Evolutionary conservation across 2,888 invertebrate genomes (phyloP), one percentile per base, ranked within the genome.

Genomic region (Choreutis nemorana): DNA sequence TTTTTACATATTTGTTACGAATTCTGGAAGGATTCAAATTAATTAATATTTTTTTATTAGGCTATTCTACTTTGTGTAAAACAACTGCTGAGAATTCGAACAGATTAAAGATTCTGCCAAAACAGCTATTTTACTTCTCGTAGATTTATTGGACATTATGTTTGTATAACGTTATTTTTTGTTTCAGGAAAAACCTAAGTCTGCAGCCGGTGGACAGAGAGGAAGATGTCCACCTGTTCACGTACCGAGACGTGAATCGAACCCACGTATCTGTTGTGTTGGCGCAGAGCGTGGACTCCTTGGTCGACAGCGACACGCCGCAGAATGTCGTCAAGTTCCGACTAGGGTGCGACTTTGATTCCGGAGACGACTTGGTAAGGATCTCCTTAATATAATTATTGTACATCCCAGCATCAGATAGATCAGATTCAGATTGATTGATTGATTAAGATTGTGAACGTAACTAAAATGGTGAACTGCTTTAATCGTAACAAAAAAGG

Each of bases 241-340:
- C 85, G 3, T 85, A 87, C 59, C 81, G 84, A 22, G 90, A 91
- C 49, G 61, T 90, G 29, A 92, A 93, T 68, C 70, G 83, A 11
- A 90, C 91, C 0, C 87, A 87, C 39, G 86, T 94, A 37, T 85
- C 91, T 3, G 82, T 94, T 28, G 79, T 87, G 31, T 66, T 94
- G 36, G 87, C 89, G 0, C 86, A 87, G 61, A 87, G 89, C 2
- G 70, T 94, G 39, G 92, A 93, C 49, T 82, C 87, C 29, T 73
- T 93, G 24, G 93, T 93, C 12, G 93, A 94, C 73, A 83, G 86
- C 11, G 90, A 90, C 51, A 81, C 82, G 28, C 91, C 91, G 1
- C 86, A 88, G 56, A 92, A 91, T 63, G 84, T 92, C 26, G 81
- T 92, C 35, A 92, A 92, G 72, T 91, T 92, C 65, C 80, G 90